Conservation (phyloP, 2,888 invertebrate species). For the Acleris laterana region DNA sequence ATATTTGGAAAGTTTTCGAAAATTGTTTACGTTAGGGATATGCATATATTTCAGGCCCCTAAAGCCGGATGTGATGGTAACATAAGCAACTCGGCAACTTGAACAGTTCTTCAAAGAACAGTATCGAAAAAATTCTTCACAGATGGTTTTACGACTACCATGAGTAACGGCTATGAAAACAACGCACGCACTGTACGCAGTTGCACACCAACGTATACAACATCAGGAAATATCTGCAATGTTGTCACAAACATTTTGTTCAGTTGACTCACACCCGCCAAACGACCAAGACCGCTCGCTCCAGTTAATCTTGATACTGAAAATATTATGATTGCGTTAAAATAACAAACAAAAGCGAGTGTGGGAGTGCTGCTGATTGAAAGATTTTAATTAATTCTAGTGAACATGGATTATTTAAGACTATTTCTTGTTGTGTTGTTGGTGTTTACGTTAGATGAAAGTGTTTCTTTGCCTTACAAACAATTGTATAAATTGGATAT, state of each 20-base stretch:
- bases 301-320: neutral
- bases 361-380: neutral
- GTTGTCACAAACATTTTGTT: neutral
- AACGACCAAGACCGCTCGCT: neutral
- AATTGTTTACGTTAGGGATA: too few relatives aligned
- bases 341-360: neutral
- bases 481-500: conserved; percentile 82
- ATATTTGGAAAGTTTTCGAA: too few relatives aligned
- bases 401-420: neutral
- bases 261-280: neutral
- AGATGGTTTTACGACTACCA: too few relatives aligned
- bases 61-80: too few relatives aligned
- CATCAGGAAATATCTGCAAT: neutral
- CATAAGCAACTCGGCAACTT: too few relatives aligned
- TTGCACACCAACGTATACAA: neutral
- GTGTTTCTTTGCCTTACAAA: conserved; percentile 63
- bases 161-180: too few relatives aligned
- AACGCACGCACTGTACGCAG: too few relatives aligned
- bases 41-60: too few relatives aligned
- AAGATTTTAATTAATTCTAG: neutral
- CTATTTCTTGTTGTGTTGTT: neutral
- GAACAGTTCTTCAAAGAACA: too few relatives aligned
- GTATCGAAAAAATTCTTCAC: too few relatives aligned
- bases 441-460: conserved; percentile 39
- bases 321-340: neutral